Evolutionary conservation across 2,888 invertebrate species (phyloP).

Genomic region (Trichogramma evanescens): DNA sequence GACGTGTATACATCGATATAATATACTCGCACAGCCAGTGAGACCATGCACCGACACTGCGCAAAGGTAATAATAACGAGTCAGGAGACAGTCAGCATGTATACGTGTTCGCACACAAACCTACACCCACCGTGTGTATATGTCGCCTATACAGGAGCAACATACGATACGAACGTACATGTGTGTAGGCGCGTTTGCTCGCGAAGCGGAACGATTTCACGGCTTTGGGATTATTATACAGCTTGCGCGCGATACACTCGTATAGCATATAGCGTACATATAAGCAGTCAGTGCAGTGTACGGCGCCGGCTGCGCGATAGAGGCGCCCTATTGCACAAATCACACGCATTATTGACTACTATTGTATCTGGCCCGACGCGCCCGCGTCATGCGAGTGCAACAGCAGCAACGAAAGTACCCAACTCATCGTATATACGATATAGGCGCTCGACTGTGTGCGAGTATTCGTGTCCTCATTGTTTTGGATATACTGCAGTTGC

Average conservation of each 20-base stretch:
- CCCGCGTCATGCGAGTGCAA: constrained; percentile 27
- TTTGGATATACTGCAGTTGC: not conserved
- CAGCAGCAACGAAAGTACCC: not conserved
- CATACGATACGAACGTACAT: constrained; percentile 19
- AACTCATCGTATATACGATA: not conserved
- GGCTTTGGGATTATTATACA: constrained; percentile 26
- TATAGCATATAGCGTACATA: constrained; percentile 23
- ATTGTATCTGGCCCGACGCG: constrained; percentile 38
- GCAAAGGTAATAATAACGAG: constrained; percentile 22
- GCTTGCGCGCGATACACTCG: no score
- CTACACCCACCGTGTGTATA: no score
- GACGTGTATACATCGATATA: no score
- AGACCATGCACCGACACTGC: no score
- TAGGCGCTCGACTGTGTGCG: not conserved
- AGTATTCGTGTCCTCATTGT: not conserved
- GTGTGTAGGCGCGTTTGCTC: constrained; percentile 33
- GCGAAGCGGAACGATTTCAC: constrained; percentile 41
- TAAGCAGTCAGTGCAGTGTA: not conserved
- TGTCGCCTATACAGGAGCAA: no score
- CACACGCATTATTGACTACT: constrained; percentile 45
- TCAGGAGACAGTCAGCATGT: no score
- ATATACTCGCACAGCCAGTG: no score
- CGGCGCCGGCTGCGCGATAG: constrained; percentile 43
- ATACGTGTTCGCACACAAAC: no score
- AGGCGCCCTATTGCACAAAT: constrained; percentile 45